Evolutionary conservation across 2,797 vertebrate species (phyloP).

Genomic region (Oreochromis mossambicus): DNA sequence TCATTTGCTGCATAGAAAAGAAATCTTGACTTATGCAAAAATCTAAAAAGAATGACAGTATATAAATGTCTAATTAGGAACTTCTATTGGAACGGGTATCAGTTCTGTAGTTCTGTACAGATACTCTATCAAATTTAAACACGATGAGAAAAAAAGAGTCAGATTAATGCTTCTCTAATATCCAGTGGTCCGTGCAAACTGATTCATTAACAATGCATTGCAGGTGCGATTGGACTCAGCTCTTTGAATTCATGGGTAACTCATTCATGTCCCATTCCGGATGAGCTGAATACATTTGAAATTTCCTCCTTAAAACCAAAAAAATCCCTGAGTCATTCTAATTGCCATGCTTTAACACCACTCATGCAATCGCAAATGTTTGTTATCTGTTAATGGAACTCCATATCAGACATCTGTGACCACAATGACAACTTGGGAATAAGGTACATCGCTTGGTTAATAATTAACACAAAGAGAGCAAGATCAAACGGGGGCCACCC

Average conservation of each 20-base stretch:
- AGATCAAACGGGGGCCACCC: slow-evolving; percentile 19
- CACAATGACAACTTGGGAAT: slow-evolving; percentile 10
- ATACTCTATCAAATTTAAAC: not conserved
- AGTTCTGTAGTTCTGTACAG: not conserved
- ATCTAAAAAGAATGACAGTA: not conserved
- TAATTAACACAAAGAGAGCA: slow-evolving; percentile 25
- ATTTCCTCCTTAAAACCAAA: not conserved
- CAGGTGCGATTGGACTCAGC: slow-evolving; percentile 43
- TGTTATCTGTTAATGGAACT: slow-evolving; percentile 24
- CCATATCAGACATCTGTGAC: slow-evolving; percentile 44
- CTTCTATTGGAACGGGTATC: not conserved
- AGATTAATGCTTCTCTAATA: not conserved
- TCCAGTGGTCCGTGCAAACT: not conserved
- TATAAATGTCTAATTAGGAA: not conserved
- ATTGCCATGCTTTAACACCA: not conserved
- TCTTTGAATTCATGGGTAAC: slow-evolving; percentile 12
- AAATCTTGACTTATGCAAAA: not conserved
- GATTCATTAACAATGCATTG: not conserved
- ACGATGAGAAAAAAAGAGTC: not conserved
- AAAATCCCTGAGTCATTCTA: not conserved
- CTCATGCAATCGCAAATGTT: not conserved
- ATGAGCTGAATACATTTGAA: not conserved
- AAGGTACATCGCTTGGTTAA: slow-evolving; percentile 5
- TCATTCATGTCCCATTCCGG: slow-evolving; percentile 32
- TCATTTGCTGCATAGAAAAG: not conserved